Evolutionary conservation across 2,888 invertebrate genomes (phyloP), one percentile per base, ranked within the genome.

Genomic region (Drosophila heteroneura): DNA sequence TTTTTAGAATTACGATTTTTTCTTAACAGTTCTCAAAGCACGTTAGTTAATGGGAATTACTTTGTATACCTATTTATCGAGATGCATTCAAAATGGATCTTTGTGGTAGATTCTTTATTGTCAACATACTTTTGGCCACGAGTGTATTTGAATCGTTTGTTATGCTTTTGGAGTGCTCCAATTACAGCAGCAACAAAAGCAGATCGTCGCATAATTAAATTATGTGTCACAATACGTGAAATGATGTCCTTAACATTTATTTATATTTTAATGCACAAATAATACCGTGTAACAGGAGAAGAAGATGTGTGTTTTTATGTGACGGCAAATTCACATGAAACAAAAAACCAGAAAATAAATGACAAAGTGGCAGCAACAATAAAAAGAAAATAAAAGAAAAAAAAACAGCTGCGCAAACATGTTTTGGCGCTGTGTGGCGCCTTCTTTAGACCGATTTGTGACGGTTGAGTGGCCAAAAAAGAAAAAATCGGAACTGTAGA

Each of bases 341-440:
- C 26, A 16, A 26, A 26, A 26, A 26, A 16, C 47, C 47, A 26
- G 47, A 5, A 47, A 26, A 47, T 26, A 35, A 35, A 16, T 47
- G 16, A 47, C n/a, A n/a, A 41, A n/a, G 10, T 41, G 41, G 3
- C 19, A 10, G 22, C 53, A 33, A 16, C 14, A 22, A n/a, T 7
- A 32, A 14, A n/a, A 53, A 53, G 12, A 3, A 33, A 12, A 37
- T 10, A 30, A 35, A 52, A 47, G 37, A 33, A 39, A 39, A 61
- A 73, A 51, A 52, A 66, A 66, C 83, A 80, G 82, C 70, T 83
- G 84, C 78, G 71, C 70, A 75, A 78, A 81, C 77, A 70, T 32
- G 63, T 53, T 63, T 49, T 10, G 30, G 47, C 5, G 44, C 58
- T 33, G 59, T 16, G 65, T 32, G 60, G 12, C 52, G 63, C 52